phyloP scores from a whole-genome alignment of 2,113 vertebrate genomes.

The Nannobrachium achirus region DNA sequence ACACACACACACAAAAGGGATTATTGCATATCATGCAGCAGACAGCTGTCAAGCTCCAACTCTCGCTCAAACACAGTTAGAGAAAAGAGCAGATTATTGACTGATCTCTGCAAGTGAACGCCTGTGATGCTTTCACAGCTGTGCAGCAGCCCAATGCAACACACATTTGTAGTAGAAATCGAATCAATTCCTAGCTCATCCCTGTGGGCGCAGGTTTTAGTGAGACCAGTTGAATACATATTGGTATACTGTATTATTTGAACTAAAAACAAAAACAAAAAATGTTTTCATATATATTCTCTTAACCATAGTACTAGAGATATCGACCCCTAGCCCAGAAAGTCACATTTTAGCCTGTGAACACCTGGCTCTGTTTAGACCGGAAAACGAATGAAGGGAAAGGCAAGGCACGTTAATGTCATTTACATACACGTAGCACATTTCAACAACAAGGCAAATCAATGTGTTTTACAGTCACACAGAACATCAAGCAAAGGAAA shows the following conservation, averaged over 20 bases:
- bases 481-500: too few relatives aligned
- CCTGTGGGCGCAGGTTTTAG: conserved; percentile 23
- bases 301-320: background rate
- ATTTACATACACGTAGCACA: too few relatives aligned
- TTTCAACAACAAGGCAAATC: too few relatives aligned
- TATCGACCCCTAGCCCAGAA: too few relatives aligned
- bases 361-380: too few relatives aligned
- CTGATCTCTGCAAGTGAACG: conserved; percentile 46
- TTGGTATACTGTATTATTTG: background rate
- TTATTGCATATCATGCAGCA: conserved; percentile 31
- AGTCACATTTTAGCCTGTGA: too few relatives aligned
- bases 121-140: conserved; percentile 48
- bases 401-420: too few relatives aligned
- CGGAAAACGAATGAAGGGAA: too few relatives aligned
- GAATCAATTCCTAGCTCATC: conserved; percentile 34
- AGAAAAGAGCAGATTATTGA: conserved; percentile 45
- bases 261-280: background rate
- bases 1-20: background rate
- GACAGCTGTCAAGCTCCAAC: conserved; percentile 48
- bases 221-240: conserved; percentile 15
- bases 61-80: conserved; percentile 45
- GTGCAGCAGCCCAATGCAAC: conserved; percentile 34
- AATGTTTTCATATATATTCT: conserved; percentile 18
- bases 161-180: conserved; percentile 21
- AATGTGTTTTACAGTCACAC: too few relatives aligned